Conservation (phyloP, 2,888 invertebrate species). For the Colostygia pectinataria region DNA sequence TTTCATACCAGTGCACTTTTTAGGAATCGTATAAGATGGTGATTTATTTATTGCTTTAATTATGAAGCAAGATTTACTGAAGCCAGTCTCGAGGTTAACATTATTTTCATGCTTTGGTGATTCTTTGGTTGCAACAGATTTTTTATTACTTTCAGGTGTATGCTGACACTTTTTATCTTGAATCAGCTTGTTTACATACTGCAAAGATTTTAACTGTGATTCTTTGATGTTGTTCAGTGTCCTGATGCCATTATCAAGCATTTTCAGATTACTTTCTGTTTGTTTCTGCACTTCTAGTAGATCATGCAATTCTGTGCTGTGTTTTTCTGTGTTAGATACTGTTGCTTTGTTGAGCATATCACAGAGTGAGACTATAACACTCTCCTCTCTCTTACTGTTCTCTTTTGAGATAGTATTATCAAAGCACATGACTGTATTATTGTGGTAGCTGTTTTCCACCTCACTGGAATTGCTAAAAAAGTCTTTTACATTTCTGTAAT, state of each 20-base stretch:
- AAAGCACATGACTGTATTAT: constrained; percentile 68
- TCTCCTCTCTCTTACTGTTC: constrained; percentile 58
- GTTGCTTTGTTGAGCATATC: constrained; percentile 64
- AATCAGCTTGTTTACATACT: constrained; percentile 55
- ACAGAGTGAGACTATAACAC: constrained; percentile 66
- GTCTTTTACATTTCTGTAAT: constrained; percentile 63
- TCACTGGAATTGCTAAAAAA: constrained; percentile 60
- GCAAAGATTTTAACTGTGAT: constrained; percentile 55
- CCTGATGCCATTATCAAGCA: constrained; percentile 55
- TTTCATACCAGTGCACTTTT: constrained; percentile 56
- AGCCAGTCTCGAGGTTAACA: constrained; percentile 33
- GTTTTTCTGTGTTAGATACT: constrained; percentile 45
- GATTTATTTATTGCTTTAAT: constrained; percentile 56
- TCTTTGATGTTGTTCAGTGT: constrained; percentile 54
- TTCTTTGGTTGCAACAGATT: constrained; percentile 35
- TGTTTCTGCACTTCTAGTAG: constrained; percentile 56
- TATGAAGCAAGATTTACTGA: constrained; percentile 49
- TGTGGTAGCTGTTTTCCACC: constrained; percentile 51
- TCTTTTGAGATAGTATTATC: constrained; percentile 49
- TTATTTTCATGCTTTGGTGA: constrained; percentile 28
- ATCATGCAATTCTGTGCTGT: constrained; percentile 51
- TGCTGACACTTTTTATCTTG: constrained; percentile 43
- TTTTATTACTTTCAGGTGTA: constrained; percentile 37
- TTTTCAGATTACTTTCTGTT: constrained; percentile 53
- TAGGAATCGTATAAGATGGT: constrained; percentile 70